phyloP scores from a whole-genome alignment of 2,113 vertebrate species.

The Oryzias curvinotus region DNA sequence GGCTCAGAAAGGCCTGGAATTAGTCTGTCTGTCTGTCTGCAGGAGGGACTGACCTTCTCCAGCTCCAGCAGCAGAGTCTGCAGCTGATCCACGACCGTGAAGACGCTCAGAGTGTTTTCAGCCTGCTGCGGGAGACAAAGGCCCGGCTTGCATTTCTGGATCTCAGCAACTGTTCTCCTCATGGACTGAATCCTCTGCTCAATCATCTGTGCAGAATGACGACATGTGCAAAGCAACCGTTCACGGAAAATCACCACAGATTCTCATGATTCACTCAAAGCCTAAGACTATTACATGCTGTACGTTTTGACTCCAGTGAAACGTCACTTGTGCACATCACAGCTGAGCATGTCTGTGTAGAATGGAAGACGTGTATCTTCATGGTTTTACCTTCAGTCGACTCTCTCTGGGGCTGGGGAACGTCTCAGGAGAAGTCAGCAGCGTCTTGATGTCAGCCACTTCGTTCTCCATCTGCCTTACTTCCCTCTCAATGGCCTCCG shows the following conservation, averaged over 20 bases:
- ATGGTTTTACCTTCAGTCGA: conserved; percentile 76
- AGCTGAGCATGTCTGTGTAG: neutral
- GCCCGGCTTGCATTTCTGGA: conserved; percentile 81
- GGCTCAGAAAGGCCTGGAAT: neutral
- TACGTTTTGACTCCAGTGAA: no score
- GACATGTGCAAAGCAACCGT: no score
- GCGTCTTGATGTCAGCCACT: conserved; percentile 80
- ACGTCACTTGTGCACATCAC: no score
- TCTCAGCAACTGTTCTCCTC: conserved; percentile 80
- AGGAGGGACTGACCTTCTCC: conserved; percentile 74
- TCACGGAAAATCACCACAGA: no score
- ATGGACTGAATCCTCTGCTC: conserved; percentile 82
- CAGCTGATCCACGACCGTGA: conserved; percentile 78
- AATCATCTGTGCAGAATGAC: conserved; percentile 68
- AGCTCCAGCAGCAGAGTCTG: conserved; percentile 79
- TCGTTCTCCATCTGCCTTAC: conserved; percentile 85
- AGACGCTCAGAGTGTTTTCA: conserved; percentile 80
- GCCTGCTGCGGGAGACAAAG: conserved; percentile 79
- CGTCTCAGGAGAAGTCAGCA: conserved; percentile 83
- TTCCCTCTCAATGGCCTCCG: conserved; percentile 86
- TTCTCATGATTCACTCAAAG: no score
- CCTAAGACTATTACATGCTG: no score
- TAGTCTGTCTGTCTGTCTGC: rapidly evolving
- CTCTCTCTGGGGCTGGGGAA: conserved; percentile 81
- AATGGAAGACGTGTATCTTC: neutral